phyloP scores from a whole-genome alignment of 2,888 invertebrate species.

The Terebella lapidaria region DNA sequence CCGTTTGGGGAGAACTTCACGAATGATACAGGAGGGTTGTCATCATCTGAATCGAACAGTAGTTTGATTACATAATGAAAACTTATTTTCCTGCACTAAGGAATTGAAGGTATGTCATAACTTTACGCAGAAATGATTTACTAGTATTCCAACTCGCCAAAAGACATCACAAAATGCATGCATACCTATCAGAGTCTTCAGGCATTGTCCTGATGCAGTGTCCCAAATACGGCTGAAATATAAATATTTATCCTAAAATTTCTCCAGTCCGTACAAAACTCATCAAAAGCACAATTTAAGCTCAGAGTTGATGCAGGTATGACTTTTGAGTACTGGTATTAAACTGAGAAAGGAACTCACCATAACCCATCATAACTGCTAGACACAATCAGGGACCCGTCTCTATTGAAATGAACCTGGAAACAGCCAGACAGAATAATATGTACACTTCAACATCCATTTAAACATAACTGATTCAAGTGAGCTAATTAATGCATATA shows the following conservation, averaged over 20 bases:
- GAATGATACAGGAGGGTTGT: slow-evolving; percentile 99
- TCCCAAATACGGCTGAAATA: slow-evolving; percentile 93
- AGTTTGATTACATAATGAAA: not conserved
- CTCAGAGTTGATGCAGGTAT: no score
- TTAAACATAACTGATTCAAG: no score
- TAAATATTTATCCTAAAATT: no score
- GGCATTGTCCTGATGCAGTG: slow-evolving; percentile 95
- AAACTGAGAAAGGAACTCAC: no score
- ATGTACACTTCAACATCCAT: not conserved
- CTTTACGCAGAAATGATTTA: no score
- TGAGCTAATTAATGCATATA: no score
- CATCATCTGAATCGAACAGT: slow-evolving; percentile 68
- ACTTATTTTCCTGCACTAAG: not conserved
- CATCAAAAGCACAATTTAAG: no score
- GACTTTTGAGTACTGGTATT: no score
- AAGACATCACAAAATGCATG: no score
- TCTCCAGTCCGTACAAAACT: no score
- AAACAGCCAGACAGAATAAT: slow-evolving; percentile 9
- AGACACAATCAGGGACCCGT: slow-evolving; percentile 96
- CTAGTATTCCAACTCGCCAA: no score
- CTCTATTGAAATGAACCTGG: slow-evolving; percentile 87
- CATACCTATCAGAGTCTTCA: slow-evolving; percentile 89
- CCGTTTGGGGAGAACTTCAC: slow-evolving; percentile 99
- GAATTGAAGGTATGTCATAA: no score
- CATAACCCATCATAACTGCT: slow-evolving; percentile 98